Evolutionary conservation across 2,888 invertebrate genomes (phyloP).

Genomic region (Tinea semifulvella): DNA sequence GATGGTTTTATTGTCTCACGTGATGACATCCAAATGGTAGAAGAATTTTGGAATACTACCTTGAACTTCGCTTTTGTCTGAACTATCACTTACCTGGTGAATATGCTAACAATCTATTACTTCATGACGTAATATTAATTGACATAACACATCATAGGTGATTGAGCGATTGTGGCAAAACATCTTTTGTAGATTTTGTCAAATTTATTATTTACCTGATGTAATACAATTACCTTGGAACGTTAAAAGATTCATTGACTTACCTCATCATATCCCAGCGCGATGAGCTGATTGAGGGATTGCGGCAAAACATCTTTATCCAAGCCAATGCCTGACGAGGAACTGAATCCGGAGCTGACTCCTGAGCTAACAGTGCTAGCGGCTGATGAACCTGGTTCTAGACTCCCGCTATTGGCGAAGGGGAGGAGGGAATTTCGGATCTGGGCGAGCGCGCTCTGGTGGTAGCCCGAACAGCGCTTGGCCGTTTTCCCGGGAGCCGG

Average conservation of each 20-base stretch:
- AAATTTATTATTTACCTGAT: too few relatives aligned
- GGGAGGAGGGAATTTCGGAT: slow-evolving; percentile 85
- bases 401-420: slow-evolving; percentile 74
- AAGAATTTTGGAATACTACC: too few relatives aligned
- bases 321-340: slow-evolving; percentile 62
- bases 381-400: slow-evolving; percentile 75
- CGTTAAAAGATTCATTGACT: slow-evolving; percentile 20
- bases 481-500: slow-evolving; percentile 70
- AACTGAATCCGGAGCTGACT: slow-evolving; percentile 69
- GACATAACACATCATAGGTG: too few relatives aligned
- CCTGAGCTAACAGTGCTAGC: slow-evolving; percentile 75
- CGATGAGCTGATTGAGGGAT: slow-evolving; percentile 71
- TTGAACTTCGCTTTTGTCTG: too few relatives aligned
- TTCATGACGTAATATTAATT: too few relatives aligned
- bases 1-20: too few relatives aligned
- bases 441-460: slow-evolving; percentile 87
- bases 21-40: too few relatives aligned
- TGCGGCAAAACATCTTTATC: slow-evolving; percentile 74
- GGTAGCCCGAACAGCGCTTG: slow-evolving; percentile 81
- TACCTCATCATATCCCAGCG: slow-evolving; percentile 82
- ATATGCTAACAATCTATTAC: too few relatives aligned
- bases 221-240: too few relatives aligned
- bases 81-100: too few relatives aligned
- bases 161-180: too few relatives aligned
- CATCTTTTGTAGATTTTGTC: too few relatives aligned